These are phyloP conservation scores for Scotopteryx bipunctaria DNA, from an alignment of 2,888 invertebrate genomes.

Conservation along the genomic window DNA sequence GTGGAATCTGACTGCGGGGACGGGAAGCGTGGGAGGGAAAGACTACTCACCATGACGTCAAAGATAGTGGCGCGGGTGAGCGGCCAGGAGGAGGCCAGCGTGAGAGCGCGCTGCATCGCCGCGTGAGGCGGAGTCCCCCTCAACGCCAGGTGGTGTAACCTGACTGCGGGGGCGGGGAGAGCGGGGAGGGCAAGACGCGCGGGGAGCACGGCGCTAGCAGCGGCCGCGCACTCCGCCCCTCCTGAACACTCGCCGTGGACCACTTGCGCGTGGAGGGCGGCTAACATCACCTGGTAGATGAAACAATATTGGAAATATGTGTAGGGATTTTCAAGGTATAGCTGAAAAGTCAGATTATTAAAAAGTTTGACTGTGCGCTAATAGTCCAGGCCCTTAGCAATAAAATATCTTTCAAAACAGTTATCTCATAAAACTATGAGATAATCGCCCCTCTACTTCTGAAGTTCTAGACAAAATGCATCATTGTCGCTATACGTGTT, in stretches of 20 bases:
- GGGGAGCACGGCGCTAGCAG: slow-evolving; percentile 91
- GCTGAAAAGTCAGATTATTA: too few relatives aligned
- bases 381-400: too few relatives aligned
- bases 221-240: slow-evolving; percentile 87
- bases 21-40: too few relatives aligned
- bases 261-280: slow-evolving; percentile 96
- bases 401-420: too few relatives aligned
- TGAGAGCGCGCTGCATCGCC: slow-evolving; percentile 96
- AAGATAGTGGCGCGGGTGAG: slow-evolving; percentile 96
- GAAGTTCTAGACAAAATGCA: too few relatives aligned
- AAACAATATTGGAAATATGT: background rate
- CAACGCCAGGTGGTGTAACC: slow-evolving; percentile 95
- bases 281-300: slow-evolving; percentile 90
- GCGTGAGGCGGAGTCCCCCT: slow-evolving; percentile 93
- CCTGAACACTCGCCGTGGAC: slow-evolving; percentile 93
- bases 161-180: slow-evolving; percentile 92
- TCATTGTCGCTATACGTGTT: too few relatives aligned
- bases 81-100: slow-evolving; percentile 96
- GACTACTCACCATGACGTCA: slow-evolving; percentile 93
- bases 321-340: background rate
- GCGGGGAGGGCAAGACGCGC: slow-evolving; percentile 91
- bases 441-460: too few relatives aligned
- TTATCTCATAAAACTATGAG: too few relatives aligned
- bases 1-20: too few relatives aligned
- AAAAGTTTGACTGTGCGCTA: too few relatives aligned